These are phyloP conservation scores for Yponomeuta evonymella DNA, from an alignment of 2,888 invertebrate species.

Conservation along the genomic window DNA sequence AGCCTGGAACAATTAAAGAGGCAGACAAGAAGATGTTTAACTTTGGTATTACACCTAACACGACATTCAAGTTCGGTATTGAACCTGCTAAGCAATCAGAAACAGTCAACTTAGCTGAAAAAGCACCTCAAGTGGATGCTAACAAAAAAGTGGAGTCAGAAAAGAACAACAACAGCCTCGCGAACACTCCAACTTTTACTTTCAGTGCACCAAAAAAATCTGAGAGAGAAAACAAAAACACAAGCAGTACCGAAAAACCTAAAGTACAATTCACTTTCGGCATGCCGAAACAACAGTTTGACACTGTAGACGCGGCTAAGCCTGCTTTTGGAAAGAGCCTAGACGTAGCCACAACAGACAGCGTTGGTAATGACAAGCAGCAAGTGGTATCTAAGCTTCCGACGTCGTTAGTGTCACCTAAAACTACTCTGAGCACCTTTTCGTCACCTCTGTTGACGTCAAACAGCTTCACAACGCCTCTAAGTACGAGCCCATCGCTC, in stretches of 20 bases:
- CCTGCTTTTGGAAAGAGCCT: neutral
- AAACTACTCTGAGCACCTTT: neutral
- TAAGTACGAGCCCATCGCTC: neutral
- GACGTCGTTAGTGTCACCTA: neutral
- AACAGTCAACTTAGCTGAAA: slow-evolving; percentile 28
- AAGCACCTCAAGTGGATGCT: slow-evolving; percentile 23
- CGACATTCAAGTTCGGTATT: slow-evolving; percentile 56
- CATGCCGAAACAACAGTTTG: slow-evolving; percentile 32
- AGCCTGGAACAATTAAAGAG: slow-evolving; percentile 29
- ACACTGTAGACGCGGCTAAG: slow-evolving; percentile 12
- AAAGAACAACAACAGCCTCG: slow-evolving; percentile 51
- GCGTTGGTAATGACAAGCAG: neutral
- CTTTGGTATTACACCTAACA: slow-evolving; percentile 37
- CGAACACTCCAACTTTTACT: slow-evolving; percentile 40
- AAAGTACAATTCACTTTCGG: slow-evolving; percentile 44
- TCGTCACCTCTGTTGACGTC: neutral
- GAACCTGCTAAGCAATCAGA: slow-evolving; percentile 27
- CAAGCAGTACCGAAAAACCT: slow-evolving; percentile 21
- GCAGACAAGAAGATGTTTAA: slow-evolving; percentile 36
- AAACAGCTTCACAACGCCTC: neutral
- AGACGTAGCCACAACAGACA: neutral
- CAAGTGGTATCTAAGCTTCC: slow-evolving; percentile 12
- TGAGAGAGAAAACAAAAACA: slow-evolving; percentile 24
- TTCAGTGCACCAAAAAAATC: slow-evolving; percentile 38
- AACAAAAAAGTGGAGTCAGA: slow-evolving; percentile 36